Conservation (phyloP, 1,140 invertebrate genomes). For the Mercenaria mercenaria region DNA sequence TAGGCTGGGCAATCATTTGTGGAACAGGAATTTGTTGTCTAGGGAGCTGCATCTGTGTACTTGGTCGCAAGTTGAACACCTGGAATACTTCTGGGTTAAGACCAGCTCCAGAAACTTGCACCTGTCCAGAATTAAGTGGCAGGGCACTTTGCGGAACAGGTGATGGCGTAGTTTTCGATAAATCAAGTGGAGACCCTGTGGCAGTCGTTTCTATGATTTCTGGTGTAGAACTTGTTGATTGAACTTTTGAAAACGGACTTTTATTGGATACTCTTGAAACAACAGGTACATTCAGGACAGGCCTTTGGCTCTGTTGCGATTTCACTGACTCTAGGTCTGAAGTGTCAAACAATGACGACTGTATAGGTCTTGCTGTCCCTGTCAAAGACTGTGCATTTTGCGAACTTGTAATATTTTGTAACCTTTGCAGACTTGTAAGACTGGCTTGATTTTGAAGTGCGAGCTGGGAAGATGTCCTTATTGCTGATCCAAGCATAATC, state of each 20-base stretch:
- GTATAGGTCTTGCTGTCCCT: slow-evolving; percentile 57
- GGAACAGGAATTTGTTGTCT: slow-evolving; percentile 32
- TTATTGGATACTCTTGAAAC: slow-evolving; percentile 42
- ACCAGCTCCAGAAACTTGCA: slow-evolving; percentile 23
- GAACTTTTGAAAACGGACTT: slow-evolving; percentile 6
- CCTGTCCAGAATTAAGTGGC: background rate
- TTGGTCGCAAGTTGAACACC: slow-evolving; percentile 75
- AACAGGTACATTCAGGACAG: slow-evolving; percentile 73
- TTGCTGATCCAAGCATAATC: background rate
- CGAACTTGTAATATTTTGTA: background rate
- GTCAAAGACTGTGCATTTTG: background rate
- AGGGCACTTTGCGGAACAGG: background rate
- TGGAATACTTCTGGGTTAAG: slow-evolving; percentile 73
- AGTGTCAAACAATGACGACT: slow-evolving; percentile 51
- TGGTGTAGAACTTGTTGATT: slow-evolving; percentile 2
- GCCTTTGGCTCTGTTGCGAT: slow-evolving; percentile 32
- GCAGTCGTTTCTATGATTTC: background rate
- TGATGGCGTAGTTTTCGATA: slow-evolving; percentile 51
- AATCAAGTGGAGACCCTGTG: slow-evolving; percentile 57
- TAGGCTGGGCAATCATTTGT: slow-evolving; percentile 33
- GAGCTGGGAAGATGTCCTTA: background rate
- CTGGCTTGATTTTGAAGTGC: background rate
- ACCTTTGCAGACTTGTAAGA: background rate
- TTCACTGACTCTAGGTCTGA: slow-evolving; percentile 30
- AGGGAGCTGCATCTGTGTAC: slow-evolving; percentile 20